A percentile compares a stretch with the other conserved stretches of the same genome.
phyloP scores from a whole-genome alignment of 53 echinoderm and acorn worm species.

The Echinometra lucunter region DNA sequence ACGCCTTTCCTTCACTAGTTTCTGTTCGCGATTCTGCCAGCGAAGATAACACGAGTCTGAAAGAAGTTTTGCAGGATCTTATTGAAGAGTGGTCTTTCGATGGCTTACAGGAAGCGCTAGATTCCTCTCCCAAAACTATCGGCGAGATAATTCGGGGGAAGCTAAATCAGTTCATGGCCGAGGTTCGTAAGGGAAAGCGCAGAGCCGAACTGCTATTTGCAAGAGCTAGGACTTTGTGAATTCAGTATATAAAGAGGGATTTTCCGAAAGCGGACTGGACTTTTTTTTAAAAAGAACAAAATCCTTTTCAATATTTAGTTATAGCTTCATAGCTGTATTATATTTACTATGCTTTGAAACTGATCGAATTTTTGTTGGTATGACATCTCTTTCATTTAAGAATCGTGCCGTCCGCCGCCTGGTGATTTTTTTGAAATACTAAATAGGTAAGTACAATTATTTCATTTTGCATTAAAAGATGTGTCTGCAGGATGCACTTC shows the following conservation, averaged over 20 bases:
- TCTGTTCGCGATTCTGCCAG: background rate
- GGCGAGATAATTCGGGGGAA: background rate
- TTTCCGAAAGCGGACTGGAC: no score
- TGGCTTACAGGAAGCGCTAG: constrained; percentile 51
- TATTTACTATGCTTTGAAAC: no score
- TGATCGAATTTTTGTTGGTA: no score
- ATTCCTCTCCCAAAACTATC: background rate
- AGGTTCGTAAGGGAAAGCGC: background rate
- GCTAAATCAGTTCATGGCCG: background rate
- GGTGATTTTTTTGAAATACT: no score
- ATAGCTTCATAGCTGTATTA: no score
- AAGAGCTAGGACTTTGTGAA: background rate
- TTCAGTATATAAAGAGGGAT: background rate
- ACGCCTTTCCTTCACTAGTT: constrained; percentile 32
- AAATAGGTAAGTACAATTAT: no score
- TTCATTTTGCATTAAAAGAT: no score
- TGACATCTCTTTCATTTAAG: no score
- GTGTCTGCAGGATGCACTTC: no score
- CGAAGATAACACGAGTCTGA: constrained; percentile 43
- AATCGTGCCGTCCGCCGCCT: no score
- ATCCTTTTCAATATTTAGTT: no score
- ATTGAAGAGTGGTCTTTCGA: constrained; percentile 57
- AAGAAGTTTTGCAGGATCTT: constrained; percentile 54
- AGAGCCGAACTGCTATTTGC: background rate
- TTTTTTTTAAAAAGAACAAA: no score